Conservation (phyloP, 2,888 invertebrate genomes). For the Seira musarum region DNA sequence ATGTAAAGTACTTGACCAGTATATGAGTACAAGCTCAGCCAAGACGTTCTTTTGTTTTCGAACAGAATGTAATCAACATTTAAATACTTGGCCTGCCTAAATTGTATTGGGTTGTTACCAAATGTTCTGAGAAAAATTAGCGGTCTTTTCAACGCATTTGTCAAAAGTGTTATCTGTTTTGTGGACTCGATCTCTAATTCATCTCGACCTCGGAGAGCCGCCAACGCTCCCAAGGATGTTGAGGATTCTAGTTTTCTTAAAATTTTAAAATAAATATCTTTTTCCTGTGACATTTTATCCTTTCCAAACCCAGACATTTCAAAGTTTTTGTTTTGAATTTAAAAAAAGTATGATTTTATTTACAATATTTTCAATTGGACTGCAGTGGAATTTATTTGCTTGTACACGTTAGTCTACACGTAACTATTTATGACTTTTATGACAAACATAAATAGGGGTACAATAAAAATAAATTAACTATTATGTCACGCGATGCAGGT, state of each 20-base stretch:
- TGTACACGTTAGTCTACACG: too few relatives aligned
- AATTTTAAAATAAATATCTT: slow-evolving; percentile 26
- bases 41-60: slow-evolving; percentile 9
- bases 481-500: too few relatives aligned
- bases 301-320: too few relatives aligned
- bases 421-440: too few relatives aligned
- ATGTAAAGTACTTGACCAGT: not conserved
- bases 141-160: slow-evolving; percentile 7
- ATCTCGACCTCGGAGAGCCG: not conserved
- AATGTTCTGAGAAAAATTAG: slow-evolving; percentile 27
- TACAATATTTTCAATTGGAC: not conserved
- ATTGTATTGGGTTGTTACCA: slow-evolving; percentile 42
- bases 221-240: not conserved
- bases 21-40: slow-evolving; percentile 12
- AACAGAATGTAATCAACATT: slow-evolving; percentile 9
- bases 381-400: not conserved
- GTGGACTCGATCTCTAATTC: not conserved
- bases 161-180: slow-evolving; percentile 14
- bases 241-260: slow-evolving; percentile 26
- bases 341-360: not conserved
- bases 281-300: slow-evolving; percentile 32
- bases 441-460: too few relatives aligned
- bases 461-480: too few relatives aligned
- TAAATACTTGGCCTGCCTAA: slow-evolving; percentile 13
- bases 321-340: too few relatives aligned